A percentile compares a stretch with the other conserved stretches of the same genome.
These are phyloP conservation scores for Lypha dubia DNA, from an alignment of 2,888 invertebrate species.

Conservation along the genomic window DNA sequence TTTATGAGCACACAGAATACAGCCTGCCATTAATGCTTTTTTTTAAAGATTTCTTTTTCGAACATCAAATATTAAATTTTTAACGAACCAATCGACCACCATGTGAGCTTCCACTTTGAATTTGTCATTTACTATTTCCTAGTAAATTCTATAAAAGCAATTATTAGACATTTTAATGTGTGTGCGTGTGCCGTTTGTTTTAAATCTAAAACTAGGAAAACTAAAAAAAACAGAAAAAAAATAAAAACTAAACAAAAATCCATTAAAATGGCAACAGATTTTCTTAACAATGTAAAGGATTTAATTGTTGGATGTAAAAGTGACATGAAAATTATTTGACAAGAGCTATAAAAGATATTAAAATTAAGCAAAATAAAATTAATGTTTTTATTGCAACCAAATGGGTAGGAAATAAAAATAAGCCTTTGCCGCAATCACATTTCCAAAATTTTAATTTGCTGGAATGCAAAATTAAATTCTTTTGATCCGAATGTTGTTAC, in stretches of 20 bases:
- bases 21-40: background rate
- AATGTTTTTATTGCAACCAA: too few species aligned
- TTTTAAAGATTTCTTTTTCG: background rate
- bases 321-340: background rate
- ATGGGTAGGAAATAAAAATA: too few species aligned
- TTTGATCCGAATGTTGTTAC: too few species aligned
- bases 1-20: background rate
- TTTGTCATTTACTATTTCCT: slow-evolving; percentile 8
- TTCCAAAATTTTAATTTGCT: too few species aligned
- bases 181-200: background rate
- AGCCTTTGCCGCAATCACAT: too few species aligned
- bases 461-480: too few species aligned
- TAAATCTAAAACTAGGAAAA: background rate
- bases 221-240: background rate
- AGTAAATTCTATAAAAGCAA: background rate
- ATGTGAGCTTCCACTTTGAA: background rate
- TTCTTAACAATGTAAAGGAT: slow-evolving; percentile 3
- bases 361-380: background rate
- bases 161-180: slow-evolving; percentile 2
- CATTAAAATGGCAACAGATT: slow-evolving; percentile 4
- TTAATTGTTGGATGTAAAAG: background rate
- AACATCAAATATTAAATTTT: background rate
- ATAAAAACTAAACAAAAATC: background rate
- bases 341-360: background rate
- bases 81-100: background rate